Conservation (phyloP, 2,888 invertebrate species). For the Perizoma affinitatum region DNA sequence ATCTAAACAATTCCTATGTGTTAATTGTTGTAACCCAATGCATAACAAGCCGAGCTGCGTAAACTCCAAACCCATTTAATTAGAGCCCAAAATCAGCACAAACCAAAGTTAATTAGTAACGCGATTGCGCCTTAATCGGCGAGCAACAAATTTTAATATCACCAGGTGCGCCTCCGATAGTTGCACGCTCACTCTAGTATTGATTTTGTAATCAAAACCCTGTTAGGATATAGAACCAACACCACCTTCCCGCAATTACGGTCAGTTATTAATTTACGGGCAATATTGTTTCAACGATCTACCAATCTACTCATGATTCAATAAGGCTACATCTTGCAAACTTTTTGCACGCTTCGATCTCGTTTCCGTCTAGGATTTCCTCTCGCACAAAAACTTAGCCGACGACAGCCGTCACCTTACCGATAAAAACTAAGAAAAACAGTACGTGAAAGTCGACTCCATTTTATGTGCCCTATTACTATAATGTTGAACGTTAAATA, state of each 20-base stretch:
- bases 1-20: constrained; percentile 8
- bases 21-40: constrained; percentile 18
- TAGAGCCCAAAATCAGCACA: constrained; percentile 54
- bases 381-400: constrained; percentile 43
- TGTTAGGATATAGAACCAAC: constrained; percentile 58
- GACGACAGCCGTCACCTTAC: constrained; percentile 33
- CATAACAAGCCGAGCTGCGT: constrained; percentile 27
- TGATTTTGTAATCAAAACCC: constrained; percentile 79
- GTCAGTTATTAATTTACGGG: constrained; percentile 61
- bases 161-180: constrained; percentile 71
- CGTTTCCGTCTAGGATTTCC: constrained; percentile 49
- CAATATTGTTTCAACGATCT: constrained; percentile 39
- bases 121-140: constrained; percentile 59
- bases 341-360: constrained; percentile 44
- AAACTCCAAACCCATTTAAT: constrained; percentile 49
- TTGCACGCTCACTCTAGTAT: constrained; percentile 58
- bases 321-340: constrained; percentile 38
- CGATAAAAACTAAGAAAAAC: constrained; percentile 48
- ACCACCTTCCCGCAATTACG: constrained; percentile 55
- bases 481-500: constrained; percentile 52
- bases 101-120: constrained; percentile 60
- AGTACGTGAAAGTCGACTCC: constrained; percentile 44
- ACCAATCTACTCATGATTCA: constrained; percentile 31
- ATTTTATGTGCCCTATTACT: constrained; percentile 50
- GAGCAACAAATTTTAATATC: constrained; percentile 68